Evolutionary conservation across 2,888 invertebrate genomes (phyloP).

Genomic region (Drosophila rellima): DNA sequence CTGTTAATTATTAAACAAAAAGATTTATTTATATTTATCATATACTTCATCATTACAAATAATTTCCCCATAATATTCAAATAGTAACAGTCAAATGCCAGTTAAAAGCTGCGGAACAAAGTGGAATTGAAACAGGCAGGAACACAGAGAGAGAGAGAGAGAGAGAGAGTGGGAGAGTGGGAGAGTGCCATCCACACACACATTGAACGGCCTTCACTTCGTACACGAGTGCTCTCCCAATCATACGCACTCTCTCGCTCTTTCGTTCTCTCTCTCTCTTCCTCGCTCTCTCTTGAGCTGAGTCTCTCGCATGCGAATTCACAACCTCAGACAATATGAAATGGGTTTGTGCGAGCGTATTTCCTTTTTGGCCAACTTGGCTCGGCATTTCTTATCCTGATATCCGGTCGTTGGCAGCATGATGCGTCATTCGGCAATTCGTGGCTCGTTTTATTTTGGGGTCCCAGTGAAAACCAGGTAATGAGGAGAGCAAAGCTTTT

Average conservation of each 20-base stretch:
- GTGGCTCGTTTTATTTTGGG: slow-evolving; percentile 24
- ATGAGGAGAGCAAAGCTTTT: slow-evolving; percentile 84
- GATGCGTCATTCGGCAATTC: slow-evolving; percentile 44
- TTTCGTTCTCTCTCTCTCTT: slow-evolving; percentile 3
- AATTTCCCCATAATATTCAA: slow-evolving; percentile 63
- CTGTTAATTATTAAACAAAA: too few species aligned
- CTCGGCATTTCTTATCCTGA: slow-evolving; percentile 70
- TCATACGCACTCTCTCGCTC: slow-evolving; percentile 10
- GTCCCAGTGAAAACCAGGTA: slow-evolving; percentile 81
- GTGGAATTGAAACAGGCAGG: slow-evolving; percentile 62
- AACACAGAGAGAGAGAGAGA: not conserved
- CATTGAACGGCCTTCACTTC: slow-evolving; percentile 39
- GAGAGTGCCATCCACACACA: slow-evolving; percentile 1
- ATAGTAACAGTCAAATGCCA: slow-evolving; percentile 18
- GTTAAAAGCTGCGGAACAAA: slow-evolving; percentile 20
- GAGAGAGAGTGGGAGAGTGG: too few species aligned
- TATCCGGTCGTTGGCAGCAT: slow-evolving; percentile 55
- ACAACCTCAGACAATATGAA: slow-evolving; percentile 72
- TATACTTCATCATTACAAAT: not conserved
- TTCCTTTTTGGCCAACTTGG: slow-evolving; percentile 52
- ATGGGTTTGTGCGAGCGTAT: slow-evolving; percentile 61
- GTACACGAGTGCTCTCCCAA: slow-evolving; percentile 14
- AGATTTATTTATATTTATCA: too few species aligned
- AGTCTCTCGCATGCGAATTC: slow-evolving; percentile 15
- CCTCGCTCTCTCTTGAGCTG: not conserved